Evolutionary conservation across 2,113 vertebrate species (phyloP).

Genomic region (Microcebus griseorufus): DNA sequence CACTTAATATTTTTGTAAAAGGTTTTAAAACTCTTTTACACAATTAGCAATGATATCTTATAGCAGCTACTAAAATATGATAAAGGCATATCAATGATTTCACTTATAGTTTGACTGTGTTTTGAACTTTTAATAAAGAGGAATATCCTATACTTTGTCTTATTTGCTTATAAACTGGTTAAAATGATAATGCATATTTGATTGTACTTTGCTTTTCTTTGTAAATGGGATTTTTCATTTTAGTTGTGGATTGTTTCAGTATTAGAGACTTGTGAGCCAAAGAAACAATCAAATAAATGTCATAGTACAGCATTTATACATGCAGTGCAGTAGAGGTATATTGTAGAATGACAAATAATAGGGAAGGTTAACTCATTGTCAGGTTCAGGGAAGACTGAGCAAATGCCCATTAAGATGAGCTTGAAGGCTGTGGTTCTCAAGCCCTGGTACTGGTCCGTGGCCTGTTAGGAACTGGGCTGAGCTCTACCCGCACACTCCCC

Average conservation of each 20-base stretch:
- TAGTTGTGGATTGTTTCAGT: slow-evolving; percentile 31
- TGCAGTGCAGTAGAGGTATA: background rate
- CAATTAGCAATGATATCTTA: background rate
- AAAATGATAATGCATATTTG: slow-evolving; percentile 36
- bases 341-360: background rate
- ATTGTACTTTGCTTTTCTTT: slow-evolving; percentile 45
- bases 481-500: too few species aligned
- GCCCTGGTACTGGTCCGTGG: too few species aligned
- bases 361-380: background rate
- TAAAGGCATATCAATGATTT: slow-evolving; percentile 12
- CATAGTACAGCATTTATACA: background rate
- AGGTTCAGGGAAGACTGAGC: background rate
- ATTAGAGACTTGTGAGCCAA: slow-evolving; percentile 31
- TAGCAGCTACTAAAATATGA: background rate
- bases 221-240: slow-evolving; percentile 40
- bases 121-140: slow-evolving; percentile 19
- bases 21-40: background rate
- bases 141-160: background rate
- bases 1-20: background rate
- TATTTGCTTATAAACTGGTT: slow-evolving; percentile 40
- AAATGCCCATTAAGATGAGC: slow-evolving; percentile 22
- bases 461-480: too few species aligned
- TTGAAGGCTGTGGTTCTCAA: background rate
- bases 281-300: slow-evolving; percentile 1
- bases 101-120: background rate